These are phyloP conservation scores for Cyphomyrus plagiostoma DNA, from an alignment of 2,113 vertebrate genomes.

Conservation along the genomic window DNA sequence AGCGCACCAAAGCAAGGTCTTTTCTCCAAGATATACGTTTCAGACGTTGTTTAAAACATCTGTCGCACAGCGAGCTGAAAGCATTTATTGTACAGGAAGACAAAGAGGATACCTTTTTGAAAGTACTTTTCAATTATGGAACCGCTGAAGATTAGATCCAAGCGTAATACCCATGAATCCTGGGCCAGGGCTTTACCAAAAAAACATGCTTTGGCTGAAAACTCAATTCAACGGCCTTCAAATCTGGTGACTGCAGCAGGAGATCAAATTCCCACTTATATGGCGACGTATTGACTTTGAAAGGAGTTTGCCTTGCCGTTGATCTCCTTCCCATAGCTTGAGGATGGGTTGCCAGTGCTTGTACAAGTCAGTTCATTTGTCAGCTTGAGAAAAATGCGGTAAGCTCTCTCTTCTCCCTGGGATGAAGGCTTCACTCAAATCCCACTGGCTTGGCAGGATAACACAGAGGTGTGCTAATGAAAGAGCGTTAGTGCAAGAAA, in stretches of 20 bases:
- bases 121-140: background rate
- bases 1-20: background rate
- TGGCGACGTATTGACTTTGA: background rate
- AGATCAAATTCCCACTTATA: background rate
- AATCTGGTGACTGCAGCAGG: background rate
- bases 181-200: background rate
- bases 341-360: background rate
- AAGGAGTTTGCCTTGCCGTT: background rate
- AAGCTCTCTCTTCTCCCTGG: background rate
- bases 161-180: background rate
- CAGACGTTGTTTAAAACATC: background rate
- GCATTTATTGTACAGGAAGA: background rate
- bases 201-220: background rate
- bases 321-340: background rate
- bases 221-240: background rate
- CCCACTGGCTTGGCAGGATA: conserved; percentile 4
- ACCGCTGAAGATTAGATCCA: background rate
- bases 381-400: background rate
- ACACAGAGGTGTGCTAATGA: conserved; percentile 21
- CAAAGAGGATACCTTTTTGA: background rate
- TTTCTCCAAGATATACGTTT: background rate
- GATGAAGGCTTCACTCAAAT: conserved; percentile 1
- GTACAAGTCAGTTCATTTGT: background rate
- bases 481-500: background rate
- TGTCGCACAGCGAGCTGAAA: background rate